Percentiles rank a stretch among this genome's conserved stretches.
Evolutionary conservation across 2,797 vertebrate genomes (phyloP).

Genomic region (Ammospiza maritima): DNA sequence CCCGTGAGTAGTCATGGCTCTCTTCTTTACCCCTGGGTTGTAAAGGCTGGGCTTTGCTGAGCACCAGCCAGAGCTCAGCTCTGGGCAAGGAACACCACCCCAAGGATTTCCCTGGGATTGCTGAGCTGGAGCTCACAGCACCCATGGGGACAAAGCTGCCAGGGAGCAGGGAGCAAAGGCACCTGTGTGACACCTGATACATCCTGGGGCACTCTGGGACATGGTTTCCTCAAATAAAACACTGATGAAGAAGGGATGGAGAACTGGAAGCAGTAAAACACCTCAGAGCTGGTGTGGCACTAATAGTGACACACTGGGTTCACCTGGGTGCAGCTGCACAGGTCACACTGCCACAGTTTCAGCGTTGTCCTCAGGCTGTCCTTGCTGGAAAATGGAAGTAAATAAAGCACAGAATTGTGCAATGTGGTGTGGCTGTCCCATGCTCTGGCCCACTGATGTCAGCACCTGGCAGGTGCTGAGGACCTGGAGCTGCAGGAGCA

Average conservation of each 20-base stretch:
- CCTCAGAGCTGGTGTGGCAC: neutral
- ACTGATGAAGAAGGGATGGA: neutral
- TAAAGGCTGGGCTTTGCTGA: neutral
- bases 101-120: neutral
- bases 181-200: neutral
- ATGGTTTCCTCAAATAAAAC: neutral
- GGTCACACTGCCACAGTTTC: accelerated
- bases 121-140: neutral
- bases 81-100: neutral
- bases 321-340: neutral
- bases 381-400: neutral
- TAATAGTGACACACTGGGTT: neutral
- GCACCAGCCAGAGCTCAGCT: accelerated
- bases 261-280: neutral
- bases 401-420: neutral
- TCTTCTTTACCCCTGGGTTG: neutral
- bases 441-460: neutral
- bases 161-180: neutral
- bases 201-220: neutral
- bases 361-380: accelerated
- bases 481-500: neutral
- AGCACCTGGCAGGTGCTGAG: neutral
- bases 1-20: slow-evolving; percentile 84
- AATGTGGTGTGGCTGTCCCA: neutral
- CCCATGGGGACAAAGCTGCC: neutral